Base-by-base conservation (phyloP, 2,113 vertebrate genomes). In the Pleuronectes platessa region DNA sequence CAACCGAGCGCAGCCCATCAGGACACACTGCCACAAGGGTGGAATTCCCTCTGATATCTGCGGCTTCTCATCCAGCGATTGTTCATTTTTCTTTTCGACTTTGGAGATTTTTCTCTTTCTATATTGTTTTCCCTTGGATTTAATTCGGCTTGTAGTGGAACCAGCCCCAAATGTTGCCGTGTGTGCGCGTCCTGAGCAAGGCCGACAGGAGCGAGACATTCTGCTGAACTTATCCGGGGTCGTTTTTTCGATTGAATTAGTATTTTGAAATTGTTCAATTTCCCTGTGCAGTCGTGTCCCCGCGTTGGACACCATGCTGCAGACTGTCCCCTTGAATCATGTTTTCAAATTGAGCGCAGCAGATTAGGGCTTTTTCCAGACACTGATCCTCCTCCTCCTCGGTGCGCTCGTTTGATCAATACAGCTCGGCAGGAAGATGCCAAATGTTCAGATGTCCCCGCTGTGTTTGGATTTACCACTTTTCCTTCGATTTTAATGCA, bases 391-490 rank as follows among this genome's bases (percentile, higher is more conserved):
- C 8, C 66, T 71, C 55, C 53, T 53, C 54, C 47, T 51, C 47
- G 45, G 71, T 42, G 40, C 40, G 11, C 47, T 6, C 47, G 4
- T 27, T n/a, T 40, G 61, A 71, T 76, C 74, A 40, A 10, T 17
- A 20, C 66, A 35, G 56, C 63, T n/a, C 62, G 13, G 4, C 4
- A 12, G 61, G 27, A 81, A 76, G 74, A 91, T 84, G 82, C 79
- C 84, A 83, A 77, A 85, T 74, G 71, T 68, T 42, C 70, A 40
- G 0, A 69, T 78, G 65, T 47, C 27, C 73, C 70, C 58, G 23
- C 76, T 58, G 82, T 37, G 68, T 31, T 71, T 70, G 92, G 91
- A 92, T 90, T 35, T 88, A 84, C 63, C 79, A 87, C 88, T 88
- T 86, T 86, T 51, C 62, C 59, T 64, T 47, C 71, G 47, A 74